A percentile compares a stretch with the other conserved stretches of the same genome.
Evolutionary conservation across 2,113 vertebrate genomes (phyloP).

Genomic region (Cepphus grylle): DNA sequence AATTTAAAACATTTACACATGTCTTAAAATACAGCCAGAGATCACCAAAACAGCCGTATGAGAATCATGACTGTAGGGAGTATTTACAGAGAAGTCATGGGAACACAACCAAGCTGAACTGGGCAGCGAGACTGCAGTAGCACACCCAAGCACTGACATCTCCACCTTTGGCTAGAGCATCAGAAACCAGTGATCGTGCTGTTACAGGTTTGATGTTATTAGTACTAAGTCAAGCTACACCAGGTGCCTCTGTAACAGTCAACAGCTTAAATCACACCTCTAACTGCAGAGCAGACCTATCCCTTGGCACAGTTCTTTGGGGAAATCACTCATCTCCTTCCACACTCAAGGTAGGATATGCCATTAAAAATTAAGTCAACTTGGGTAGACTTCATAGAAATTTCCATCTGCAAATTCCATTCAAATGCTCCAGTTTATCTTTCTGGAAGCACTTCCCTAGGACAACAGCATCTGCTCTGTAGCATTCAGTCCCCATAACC

Average conservation of each 20-base stretch:
- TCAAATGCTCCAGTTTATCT: background rate
- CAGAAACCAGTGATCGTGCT: background rate
- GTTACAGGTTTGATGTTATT: background rate
- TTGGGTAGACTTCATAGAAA: background rate
- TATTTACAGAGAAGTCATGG: background rate
- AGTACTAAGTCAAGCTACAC: background rate
- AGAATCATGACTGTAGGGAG: background rate
- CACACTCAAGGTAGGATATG: background rate
- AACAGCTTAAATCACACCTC: background rate
- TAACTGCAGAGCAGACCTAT: background rate
- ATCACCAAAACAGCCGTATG: background rate
- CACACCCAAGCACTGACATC: background rate
- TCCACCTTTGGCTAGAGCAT: background rate
- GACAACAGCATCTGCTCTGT: background rate
- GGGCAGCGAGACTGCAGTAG: background rate
- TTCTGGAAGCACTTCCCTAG: background rate
- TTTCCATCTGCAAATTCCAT: background rate
- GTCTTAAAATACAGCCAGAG: background rate
- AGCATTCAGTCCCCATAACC: background rate
- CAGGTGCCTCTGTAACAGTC: background rate
- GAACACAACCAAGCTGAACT: background rate
- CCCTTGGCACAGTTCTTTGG: background rate
- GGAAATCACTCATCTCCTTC: background rate
- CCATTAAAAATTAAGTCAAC: background rate
- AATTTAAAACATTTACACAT: background rate